Conservation (phyloP, 2,113 vertebrate species). For the Protobothrops mucrosquamatus region DNA sequence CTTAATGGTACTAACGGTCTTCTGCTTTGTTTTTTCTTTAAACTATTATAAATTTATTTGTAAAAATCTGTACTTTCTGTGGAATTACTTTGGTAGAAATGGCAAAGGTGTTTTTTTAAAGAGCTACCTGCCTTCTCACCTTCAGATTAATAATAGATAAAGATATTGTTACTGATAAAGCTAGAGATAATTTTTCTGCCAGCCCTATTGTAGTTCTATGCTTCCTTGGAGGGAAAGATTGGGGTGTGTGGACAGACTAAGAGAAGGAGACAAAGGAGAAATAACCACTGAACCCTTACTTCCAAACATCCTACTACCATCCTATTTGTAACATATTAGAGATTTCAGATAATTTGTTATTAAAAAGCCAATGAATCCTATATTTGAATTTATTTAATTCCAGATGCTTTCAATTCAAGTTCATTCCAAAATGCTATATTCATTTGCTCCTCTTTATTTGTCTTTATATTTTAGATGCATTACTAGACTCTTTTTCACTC, state of each 20-base stretch:
- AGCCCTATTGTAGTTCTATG: neutral
- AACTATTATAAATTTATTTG: conserved; percentile 3
- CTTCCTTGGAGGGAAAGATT: neutral
- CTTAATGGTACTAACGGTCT: neutral
- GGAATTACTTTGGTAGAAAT: neutral
- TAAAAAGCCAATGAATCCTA: neutral
- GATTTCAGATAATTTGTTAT: neutral
- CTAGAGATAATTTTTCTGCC: neutral
- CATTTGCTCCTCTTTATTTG: neutral
- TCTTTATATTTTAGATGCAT: neutral
- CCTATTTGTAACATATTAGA: neutral
- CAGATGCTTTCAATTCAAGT: neutral
- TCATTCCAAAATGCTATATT: neutral
- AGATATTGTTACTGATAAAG: neutral
- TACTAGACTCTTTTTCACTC: neutral
- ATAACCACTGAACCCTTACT: neutral
- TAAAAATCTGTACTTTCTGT: neutral
- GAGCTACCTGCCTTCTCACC: neutral
- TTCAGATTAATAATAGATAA: neutral
- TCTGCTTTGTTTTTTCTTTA: conserved; percentile 21
- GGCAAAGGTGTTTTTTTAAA: neutral
- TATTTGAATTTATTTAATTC: neutral
- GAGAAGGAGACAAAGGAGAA: neutral
- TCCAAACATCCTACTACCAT: neutral
- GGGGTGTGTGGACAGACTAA: neutral